phyloP scores from a whole-genome alignment of 2,113 vertebrate genomes.

The Saccopteryx leptura region DNA sequence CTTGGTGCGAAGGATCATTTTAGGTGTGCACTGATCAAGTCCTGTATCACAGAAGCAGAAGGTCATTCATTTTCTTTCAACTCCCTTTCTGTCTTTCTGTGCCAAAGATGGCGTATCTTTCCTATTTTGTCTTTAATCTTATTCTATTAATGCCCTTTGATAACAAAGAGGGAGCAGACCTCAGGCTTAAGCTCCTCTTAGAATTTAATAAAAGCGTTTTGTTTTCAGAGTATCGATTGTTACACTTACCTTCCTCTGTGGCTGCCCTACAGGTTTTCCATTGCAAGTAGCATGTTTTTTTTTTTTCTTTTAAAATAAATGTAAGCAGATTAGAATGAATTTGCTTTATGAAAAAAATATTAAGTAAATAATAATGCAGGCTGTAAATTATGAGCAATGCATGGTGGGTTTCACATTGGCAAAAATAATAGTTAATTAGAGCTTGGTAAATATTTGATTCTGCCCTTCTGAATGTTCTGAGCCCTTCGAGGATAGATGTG shows the following conservation, averaged over 20 bases:
- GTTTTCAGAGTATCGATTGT: slow-evolving; percentile 2
- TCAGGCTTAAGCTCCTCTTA: not conserved
- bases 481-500: not conserved
- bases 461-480: not conserved
- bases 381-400: not conserved
- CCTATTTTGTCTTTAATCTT: not conserved
- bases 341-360: slow-evolving; percentile 7
- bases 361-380: not conserved
- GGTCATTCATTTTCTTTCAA: not conserved
- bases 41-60: not conserved
- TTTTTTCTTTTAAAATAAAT: slow-evolving; percentile 39
- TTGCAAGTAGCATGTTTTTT: not conserved
- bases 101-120: not conserved
- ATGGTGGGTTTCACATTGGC: not conserved
- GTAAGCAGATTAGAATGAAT: not conserved
- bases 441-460: not conserved
- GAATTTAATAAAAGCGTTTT: not conserved
- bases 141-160: not conserved
- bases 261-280: not conserved
- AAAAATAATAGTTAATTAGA: not conserved
- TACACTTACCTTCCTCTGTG: not conserved
- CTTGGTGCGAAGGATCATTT: not conserved
- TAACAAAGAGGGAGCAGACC: not conserved
- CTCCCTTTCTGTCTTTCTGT: not conserved
- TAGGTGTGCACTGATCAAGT: not conserved